Evolutionary conservation across 2,888 invertebrate species (phyloP), one percentile per base, ranked within the genome.

Genomic region (Liodrosophila aerea): DNA sequence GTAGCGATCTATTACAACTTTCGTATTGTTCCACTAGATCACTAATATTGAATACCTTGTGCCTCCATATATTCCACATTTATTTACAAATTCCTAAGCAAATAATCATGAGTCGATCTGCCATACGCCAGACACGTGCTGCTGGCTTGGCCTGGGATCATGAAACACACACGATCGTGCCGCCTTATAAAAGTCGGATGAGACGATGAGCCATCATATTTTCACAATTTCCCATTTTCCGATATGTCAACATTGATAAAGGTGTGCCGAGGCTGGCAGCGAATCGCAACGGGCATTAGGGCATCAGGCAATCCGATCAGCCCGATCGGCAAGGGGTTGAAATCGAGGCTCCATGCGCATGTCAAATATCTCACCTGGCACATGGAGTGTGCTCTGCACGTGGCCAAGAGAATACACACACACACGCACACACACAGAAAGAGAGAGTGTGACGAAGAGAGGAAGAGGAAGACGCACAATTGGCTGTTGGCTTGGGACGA

Each of bases 361-460:
- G 12, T 9, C 16, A n/a, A 11, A 51, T 61, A 52, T 73, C 64
- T 81, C 77, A 77, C 82, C 77, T 77, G 77, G 53, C 44, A 27
- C 22, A 9, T 84, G 77, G 77, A 84, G 77, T 84, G 84, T 77
- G 77, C 82, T 54, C 67, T 81, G 50, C 77, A 81, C 77, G 85
- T 81, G 82, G 60, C 56, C 58, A 51, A 53, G 40, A 15, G 45
- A 22, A 40, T 12, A 41, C 29, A 53, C n/a, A 8, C 27, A 45
- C 12, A 50, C 11, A 47, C 29, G 30, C 30, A 44, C 15, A 41
- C n/a, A 45, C 16, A 39, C 9, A 58, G 27, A 54, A 3, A 37
- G 8, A 34, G 7, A 27, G 22, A 30, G n/a, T n/a, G n/a, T n/a
- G n/a, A n/a, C n/a, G n/a, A n/a, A n/a, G 29, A 18, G 13, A 34